Percentiles rank a stretch among this genome's conserved stretches.
These are phyloP conservation scores for Plectropomus leopardus DNA, from an alignment of 2,113 vertebrate species.

Conservation along the genomic window DNA sequence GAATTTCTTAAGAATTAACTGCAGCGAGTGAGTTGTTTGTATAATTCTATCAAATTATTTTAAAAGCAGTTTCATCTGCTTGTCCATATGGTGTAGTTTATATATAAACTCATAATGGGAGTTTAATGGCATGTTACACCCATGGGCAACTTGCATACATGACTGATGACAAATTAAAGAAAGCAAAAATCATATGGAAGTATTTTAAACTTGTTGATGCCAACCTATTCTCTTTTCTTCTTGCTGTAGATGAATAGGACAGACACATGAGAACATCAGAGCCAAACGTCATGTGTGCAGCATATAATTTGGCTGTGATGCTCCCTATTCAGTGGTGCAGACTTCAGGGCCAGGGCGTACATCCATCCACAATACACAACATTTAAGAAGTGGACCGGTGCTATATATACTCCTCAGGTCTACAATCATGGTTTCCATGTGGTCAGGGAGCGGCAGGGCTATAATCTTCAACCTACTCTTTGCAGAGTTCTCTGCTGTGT, in stretches of 20 bases:
- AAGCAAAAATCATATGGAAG: slow-evolving; percentile 36
- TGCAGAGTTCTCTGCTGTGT: slow-evolving; percentile 46
- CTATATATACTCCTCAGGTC: slow-evolving; percentile 82
- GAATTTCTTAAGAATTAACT: slow-evolving; percentile 18
- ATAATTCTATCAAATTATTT: slow-evolving; percentile 24
- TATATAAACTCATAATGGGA: slow-evolving; percentile 36
- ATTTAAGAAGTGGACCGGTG: slow-evolving; percentile 71
- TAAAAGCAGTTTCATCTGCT: slow-evolving; percentile 31
- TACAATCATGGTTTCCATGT: slow-evolving; percentile 83
- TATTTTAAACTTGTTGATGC: slow-evolving; percentile 19
- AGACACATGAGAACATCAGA: slow-evolving; percentile 24
- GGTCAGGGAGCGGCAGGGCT: slow-evolving; percentile 75
- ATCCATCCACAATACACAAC: slow-evolving; percentile 61
- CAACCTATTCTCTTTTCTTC: background rate
- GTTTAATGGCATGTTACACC: slow-evolving; percentile 45
- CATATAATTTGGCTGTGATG: slow-evolving; percentile 70
- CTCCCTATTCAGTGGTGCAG: slow-evolving; percentile 51
- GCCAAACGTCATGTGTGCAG: slow-evolving; percentile 42
- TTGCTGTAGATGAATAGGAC: slow-evolving; percentile 15
- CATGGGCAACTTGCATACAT: slow-evolving; percentile 19
- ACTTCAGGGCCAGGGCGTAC: slow-evolving; percentile 57
- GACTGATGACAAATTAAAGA: slow-evolving; percentile 37
- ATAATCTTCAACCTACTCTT: slow-evolving; percentile 70
- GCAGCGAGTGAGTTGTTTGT: slow-evolving; percentile 15
- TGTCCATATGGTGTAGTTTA: slow-evolving; percentile 53